phyloP scores from a whole-genome alignment of 2,113 vertebrate genomes.

The Charina bottae region DNA sequence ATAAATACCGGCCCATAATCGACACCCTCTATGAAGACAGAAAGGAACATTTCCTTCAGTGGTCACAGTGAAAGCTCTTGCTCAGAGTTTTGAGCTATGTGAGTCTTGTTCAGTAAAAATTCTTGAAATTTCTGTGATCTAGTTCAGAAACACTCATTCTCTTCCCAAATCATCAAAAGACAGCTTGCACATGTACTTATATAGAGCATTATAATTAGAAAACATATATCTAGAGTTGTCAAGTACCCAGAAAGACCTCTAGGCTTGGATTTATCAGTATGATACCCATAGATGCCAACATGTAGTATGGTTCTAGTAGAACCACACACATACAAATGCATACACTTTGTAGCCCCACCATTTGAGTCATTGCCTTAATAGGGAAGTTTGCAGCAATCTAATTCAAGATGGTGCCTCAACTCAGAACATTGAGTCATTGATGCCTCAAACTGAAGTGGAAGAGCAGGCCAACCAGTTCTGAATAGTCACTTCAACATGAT shows the following conservation, averaged over 20 bases:
- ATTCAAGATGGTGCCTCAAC: neutral
- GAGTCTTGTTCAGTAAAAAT: neutral
- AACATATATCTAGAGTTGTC: neutral
- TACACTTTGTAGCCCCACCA: neutral
- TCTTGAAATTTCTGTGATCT: neutral
- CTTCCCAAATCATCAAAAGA: neutral
- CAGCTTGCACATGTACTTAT: too few relatives aligned
- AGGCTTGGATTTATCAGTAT: neutral
- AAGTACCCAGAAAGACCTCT: neutral
- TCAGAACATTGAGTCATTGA: neutral
- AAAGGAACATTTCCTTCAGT: conserved; percentile 35
- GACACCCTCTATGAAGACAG: conserved; percentile 79
- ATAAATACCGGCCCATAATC: conserved; percentile 92
- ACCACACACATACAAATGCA: neutral
- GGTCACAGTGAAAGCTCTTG: neutral
- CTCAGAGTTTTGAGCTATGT: neutral
- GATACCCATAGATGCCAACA: neutral
- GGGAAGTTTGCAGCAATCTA: neutral
- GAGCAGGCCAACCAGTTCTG: neutral
- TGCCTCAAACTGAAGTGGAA: neutral
- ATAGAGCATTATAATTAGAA: neutral
- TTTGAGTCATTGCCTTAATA: neutral
- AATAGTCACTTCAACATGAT: neutral
- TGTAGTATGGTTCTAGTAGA: neutral
- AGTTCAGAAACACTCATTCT: neutral